Evolutionary conservation across 2,888 invertebrate species (phyloP), one percentile per base, ranked within the genome.

Genomic region (Synergus umbraculus): DNA sequence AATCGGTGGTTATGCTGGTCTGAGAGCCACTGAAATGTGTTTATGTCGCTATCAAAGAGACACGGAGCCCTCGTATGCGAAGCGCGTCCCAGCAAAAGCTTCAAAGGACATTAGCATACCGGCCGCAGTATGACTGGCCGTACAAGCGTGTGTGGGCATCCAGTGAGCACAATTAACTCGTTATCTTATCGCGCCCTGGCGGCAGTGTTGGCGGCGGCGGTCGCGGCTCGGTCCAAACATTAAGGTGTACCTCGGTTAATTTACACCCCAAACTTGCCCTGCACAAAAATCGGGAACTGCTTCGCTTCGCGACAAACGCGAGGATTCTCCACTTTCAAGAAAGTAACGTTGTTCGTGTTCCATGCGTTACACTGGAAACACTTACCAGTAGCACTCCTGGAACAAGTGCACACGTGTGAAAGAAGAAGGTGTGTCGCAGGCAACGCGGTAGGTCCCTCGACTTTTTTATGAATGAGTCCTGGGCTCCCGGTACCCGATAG

Each of bases 131-230:
- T 89, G 90, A 90, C 90, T 89, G 89, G 88, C 84, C 81, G 79
- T 78, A 80, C 85, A 88, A 88, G 91, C 89, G 90, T 90, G 91
- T 91, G 91, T 91, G 91, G 90, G 91, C 91, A 91, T 87, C 87
- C 89, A 89, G 90, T 89, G 90, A 89, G 91, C 91, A 92, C 92
- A 92, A 92, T 92, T 92, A 92, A 92, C 92, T 92, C 91, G 92
- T 92, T 91, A 92, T 92, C 92, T 92, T 92, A 92, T 92, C 92
- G 91, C 87, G 87, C 81, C 86, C 85, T 87, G 89, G 89, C 88
- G 89, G 88, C 89, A 85, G 86, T 81, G 81, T 83, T 83, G 85
- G 83, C 83, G 86, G 84, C 81, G 76, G 77, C 54, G 78, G 83
- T 86, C 85, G 86, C 85, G 85, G 85, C 86, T 84, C 86, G 88